phyloP scores from a whole-genome alignment of 2,888 invertebrate genomes.

The Chloroclystis v-ata region DNA sequence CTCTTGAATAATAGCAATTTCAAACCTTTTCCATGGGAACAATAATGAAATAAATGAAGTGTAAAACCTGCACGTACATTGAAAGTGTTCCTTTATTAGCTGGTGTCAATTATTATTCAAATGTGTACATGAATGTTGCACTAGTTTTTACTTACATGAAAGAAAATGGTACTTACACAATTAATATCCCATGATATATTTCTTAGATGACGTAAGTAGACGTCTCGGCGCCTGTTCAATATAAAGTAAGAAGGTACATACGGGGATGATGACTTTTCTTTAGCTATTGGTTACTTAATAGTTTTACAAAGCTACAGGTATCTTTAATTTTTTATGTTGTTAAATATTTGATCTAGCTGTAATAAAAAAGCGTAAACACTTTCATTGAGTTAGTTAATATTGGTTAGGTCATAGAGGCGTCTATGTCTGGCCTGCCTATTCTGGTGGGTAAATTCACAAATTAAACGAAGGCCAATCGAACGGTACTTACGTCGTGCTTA shows the following conservation, averaged over 20 bases:
- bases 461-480: conserved; percentile 22
- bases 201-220: no score
- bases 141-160: not conserved
- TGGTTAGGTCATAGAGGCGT: conserved; percentile 22
- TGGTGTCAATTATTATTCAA: not conserved
- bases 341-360: conserved; percentile 12
- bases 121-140: not conserved
- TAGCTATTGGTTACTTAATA: no score
- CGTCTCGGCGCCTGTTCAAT: no score
- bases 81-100: conserved; percentile 5
- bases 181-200: no score
- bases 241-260: no score
- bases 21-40: not conserved
- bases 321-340: no score
- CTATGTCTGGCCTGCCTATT: conserved; percentile 19
- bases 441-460: conserved; percentile 17
- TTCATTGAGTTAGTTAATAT: conserved; percentile 11
- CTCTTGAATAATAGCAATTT: not conserved
- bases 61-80: conserved; percentile 5
- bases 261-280: no score
- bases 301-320: no score
- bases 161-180: no score
- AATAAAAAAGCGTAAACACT: not conserved
- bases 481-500: not conserved
- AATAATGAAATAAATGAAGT: not conserved